Conservation (phyloP, 1,140 invertebrate species). For the Drosophila setifemur region DNA sequence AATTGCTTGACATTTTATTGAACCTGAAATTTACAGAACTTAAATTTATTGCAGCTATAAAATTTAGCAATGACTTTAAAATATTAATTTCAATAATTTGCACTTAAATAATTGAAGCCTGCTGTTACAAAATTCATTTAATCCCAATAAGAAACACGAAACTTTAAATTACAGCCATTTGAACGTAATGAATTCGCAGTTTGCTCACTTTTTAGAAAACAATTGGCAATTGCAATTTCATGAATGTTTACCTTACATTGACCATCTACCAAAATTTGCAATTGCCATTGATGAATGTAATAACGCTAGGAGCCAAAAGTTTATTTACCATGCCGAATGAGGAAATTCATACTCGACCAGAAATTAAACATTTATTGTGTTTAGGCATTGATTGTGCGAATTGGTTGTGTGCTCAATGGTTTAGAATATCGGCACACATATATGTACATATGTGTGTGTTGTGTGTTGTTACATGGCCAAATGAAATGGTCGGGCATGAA, state of each 20-base stretch:
- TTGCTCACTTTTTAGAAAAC: constrained; percentile 29
- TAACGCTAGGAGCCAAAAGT: constrained; percentile 49
- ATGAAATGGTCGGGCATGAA: constrained; percentile 38
- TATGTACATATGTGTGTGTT: neutral
- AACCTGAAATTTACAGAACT: constrained; percentile 19
- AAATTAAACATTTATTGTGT: constrained; percentile 69
- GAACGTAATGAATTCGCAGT: neutral
- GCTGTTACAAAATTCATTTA: no score
- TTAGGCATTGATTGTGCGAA: constrained; percentile 33
- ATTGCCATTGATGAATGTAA: constrained; percentile 42
- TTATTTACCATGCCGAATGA: constrained; percentile 37
- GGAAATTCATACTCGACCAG: constrained; percentile 6
- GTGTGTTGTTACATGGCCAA: constrained; percentile 54
- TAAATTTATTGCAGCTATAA: no score
- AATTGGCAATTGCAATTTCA: constrained; percentile 31
- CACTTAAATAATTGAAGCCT: no score
- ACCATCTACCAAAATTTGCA: constrained; percentile 26
- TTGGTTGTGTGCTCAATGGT: neutral
- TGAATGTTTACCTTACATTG: constrained; percentile 39
- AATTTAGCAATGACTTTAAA: no score
- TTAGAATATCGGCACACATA: no score
- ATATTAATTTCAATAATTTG: no score
- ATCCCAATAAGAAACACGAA: no score
- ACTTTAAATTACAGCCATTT: no score
- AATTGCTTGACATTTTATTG: constrained; percentile 1